Evolutionary conservation across 2,113 vertebrate genomes (phyloP).

Genomic region (Eptesicus fuscus): DNA sequence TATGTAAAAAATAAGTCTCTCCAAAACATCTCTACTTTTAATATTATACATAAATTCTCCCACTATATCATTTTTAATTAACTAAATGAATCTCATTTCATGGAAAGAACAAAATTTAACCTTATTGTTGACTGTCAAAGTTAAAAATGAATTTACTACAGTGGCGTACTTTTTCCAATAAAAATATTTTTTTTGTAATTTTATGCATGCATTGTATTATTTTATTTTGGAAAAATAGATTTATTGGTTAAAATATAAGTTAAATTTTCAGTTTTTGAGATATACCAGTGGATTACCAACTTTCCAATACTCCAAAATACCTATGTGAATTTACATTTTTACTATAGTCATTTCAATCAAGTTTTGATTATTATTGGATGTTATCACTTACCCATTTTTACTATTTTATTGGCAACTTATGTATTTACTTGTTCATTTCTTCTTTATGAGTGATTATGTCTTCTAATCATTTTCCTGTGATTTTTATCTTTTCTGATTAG

Average conservation of each 20-base stretch:
- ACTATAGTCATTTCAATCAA: not conserved
- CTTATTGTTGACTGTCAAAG: not conserved
- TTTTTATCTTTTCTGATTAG: not conserved
- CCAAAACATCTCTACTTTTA: not conserved
- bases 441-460: not conserved
- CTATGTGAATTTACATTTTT: not conserved
- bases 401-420: not conserved
- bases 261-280: not conserved
- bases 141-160: not conserved
- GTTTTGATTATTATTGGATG: not conserved
- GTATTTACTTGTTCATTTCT: not conserved
- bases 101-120: constrained; percentile 37
- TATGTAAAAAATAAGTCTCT: not conserved
- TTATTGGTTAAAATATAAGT: not conserved
- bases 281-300: not conserved
- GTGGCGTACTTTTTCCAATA: not conserved
- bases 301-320: not conserved
- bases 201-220: not conserved
- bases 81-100: constrained; percentile 41
- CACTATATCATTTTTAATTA: constrained; percentile 65
- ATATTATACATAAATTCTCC: not conserved
- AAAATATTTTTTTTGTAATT: not conserved
- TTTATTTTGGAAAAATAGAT: not conserved
- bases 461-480: not conserved
- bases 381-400: not conserved